These are phyloP conservation scores for Drosophila navojoa DNA, from an alignment of 1,140 invertebrate species.

Conservation along the genomic window DNA sequence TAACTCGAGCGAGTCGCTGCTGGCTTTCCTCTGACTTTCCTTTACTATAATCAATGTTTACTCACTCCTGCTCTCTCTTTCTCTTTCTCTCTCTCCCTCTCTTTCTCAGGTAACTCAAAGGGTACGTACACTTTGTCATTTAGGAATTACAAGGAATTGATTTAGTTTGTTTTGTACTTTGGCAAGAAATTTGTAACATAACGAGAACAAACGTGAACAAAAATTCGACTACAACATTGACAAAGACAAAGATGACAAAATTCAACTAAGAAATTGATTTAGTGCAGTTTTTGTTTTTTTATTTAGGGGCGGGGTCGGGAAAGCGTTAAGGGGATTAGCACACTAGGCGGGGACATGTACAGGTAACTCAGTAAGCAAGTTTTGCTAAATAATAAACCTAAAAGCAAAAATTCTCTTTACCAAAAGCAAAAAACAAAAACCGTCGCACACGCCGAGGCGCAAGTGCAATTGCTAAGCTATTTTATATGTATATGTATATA, in stretches of 20 bases:
- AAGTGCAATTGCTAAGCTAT: conserved; percentile 47
- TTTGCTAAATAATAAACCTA: conserved; percentile 2
- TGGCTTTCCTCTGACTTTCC: conserved; percentile 15
- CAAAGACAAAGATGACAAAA: conserved; percentile 61
- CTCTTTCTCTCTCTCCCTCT: not conserved
- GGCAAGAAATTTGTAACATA: conserved; percentile 78
- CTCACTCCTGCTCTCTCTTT: not conserved
- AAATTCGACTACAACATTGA: conserved; percentile 80
- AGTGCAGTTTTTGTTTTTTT: conserved; percentile 46
- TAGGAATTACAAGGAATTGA: conserved; percentile 79
- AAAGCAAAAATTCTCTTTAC: conserved; percentile 7
- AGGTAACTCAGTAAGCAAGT: conserved; percentile 80
- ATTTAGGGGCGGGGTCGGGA: conserved; percentile 5
- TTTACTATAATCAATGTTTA: conserved; percentile 31
- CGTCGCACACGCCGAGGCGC: conserved; percentile 31
- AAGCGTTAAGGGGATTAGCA: not conserved
- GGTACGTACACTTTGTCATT: conserved; percentile 50
- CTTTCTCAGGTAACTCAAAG: conserved; percentile 66
- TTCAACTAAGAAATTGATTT: conserved; percentile 81
- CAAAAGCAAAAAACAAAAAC: conserved; percentile 4
- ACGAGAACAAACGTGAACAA: conserved; percentile 82
- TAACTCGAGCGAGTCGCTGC: conserved; percentile 19
- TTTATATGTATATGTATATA: not conserved
- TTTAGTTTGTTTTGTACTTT: conserved; percentile 77
- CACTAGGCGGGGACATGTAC: conserved; percentile 29